These are phyloP conservation scores for Enteromius paludinosus DNA, from an alignment of 2,797 vertebrate species.

Conservation along the genomic window DNA sequence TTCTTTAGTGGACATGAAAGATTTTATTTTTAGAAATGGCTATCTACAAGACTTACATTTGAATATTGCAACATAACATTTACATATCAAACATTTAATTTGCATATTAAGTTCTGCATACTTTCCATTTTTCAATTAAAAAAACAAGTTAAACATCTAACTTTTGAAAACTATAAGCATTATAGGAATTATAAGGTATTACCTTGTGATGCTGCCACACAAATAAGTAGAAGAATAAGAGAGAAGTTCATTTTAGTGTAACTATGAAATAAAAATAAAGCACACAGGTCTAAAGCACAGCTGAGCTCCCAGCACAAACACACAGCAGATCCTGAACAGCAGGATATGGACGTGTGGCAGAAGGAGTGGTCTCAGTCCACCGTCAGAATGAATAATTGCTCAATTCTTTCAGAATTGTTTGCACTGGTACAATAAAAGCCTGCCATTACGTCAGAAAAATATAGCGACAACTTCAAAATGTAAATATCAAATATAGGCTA, in stretches of 20 bases:
- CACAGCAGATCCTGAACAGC: constrained; percentile 51
- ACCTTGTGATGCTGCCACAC: background rate
- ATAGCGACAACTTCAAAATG: background rate
- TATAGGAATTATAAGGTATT: background rate
- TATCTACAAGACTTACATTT: background rate
- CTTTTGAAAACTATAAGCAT: background rate
- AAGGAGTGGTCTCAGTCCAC: constrained; percentile 47
- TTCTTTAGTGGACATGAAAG: background rate
- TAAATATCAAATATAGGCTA: constrained; percentile 16
- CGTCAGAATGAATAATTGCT: background rate
- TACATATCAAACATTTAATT: background rate
- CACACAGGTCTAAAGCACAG: background rate
- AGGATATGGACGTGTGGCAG: constrained; percentile 58
- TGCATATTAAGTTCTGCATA: background rate
- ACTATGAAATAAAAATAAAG: background rate
- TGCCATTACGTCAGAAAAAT: constrained; percentile 7
- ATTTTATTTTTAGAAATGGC: background rate
- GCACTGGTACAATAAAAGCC: constrained; percentile 1
- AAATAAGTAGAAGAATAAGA: constrained; percentile 4
- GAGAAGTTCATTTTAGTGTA: constrained; percentile 33
- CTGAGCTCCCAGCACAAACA: constrained; percentile 9
- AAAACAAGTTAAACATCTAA: background rate
- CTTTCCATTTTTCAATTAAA: background rate
- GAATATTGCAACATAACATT: background rate
- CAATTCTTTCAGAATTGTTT: constrained; percentile 36